Base-by-base conservation (phyloP, 1,140 invertebrate species). In the Caerostris extrusa region DNA sequence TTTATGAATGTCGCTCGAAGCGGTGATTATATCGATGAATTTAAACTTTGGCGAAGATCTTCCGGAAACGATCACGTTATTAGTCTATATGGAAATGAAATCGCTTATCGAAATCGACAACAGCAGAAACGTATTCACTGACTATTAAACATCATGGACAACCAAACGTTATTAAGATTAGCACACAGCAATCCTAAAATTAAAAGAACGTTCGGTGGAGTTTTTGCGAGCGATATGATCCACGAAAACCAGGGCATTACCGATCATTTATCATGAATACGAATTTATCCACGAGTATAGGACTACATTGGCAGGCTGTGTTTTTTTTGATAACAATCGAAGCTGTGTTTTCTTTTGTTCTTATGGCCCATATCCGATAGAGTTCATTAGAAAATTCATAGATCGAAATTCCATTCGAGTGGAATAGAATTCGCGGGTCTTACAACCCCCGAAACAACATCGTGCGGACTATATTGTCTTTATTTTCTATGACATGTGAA, bases 301-400 rank as follows among this genome's bases (percentile, higher is more conserved):
- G 69, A 5, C n/a, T 19, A 3, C 69, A 77, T 77, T 77, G 69
- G 69, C 5, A 71, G n/a, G n/a, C 67, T 19, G 6, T 71, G 6
- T n/a, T n/a, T 17, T 17, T n/a, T 71, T 71, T 71, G 67, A 61
- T 7, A 12, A 77, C n/a, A 77, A 77, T 19, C 17, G 50, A 77
- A 34, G 34, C 10, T 77, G n/a, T 34, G 6, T 77, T 77, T 77
- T 77, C n/a, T 77, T 77, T 19, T 77, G 69, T 77, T 77, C 69
- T 3, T 77, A 77, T 4, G 69, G 4, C 8, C n/a, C 69, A 50
- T 3, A 8, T n/a, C 69, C 69, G 3, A 19, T 7, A 19, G 14
- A 34, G 8, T 8, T 19, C n/a, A 34, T 77, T 77, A 34, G 34
- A 77, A 77, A 77, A 34, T 34, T 34, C 34, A 34, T 77, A 34